Evolutionary conservation across 2,888 invertebrate genomes (phyloP).

Genomic region (Erannis defoliaria): DNA sequence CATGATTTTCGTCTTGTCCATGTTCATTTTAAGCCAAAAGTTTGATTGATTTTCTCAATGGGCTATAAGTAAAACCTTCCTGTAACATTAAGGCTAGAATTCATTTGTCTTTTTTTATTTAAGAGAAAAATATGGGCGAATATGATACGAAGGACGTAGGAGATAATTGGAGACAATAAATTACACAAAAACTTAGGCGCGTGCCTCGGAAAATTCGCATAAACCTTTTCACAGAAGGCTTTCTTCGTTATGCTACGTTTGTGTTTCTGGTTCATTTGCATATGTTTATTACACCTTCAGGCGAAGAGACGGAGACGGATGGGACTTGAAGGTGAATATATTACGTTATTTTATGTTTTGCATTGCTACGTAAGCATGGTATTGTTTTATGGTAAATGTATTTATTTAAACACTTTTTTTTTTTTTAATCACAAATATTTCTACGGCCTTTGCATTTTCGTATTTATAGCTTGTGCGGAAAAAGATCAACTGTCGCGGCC

Average conservation of each 20-base stretch:
- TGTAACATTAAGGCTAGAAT: constrained; percentile 2
- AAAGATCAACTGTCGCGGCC: no score
- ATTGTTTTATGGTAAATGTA: constrained; percentile 10
- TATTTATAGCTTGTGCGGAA: no score
- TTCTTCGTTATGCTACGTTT: constrained; percentile 33
- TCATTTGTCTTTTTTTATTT: constrained; percentile 18
- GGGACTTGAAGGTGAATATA: constrained; percentile 12
- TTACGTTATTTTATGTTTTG: constrained; percentile 4
- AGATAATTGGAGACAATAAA: constrained; percentile 42
- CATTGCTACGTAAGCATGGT: not conserved
- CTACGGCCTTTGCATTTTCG: no score
- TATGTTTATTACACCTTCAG: constrained; percentile 37
- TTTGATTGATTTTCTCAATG: no score
- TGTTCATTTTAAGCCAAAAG: no score
- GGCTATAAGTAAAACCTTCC: not conserved
- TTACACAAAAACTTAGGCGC: constrained; percentile 29
- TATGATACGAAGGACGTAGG: constrained; percentile 30
- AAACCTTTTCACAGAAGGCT: constrained; percentile 33
- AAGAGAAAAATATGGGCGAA: constrained; percentile 28
- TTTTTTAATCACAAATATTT: no score
- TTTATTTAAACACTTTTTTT: no score
- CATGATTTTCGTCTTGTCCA: no score
- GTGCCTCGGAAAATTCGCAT: constrained; percentile 25
- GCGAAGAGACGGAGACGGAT: not conserved
- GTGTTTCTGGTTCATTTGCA: constrained; percentile 42